These are phyloP conservation scores for Colistium nudipinnis DNA, from an alignment of 2,113 vertebrate species.

Conservation along the genomic window DNA sequence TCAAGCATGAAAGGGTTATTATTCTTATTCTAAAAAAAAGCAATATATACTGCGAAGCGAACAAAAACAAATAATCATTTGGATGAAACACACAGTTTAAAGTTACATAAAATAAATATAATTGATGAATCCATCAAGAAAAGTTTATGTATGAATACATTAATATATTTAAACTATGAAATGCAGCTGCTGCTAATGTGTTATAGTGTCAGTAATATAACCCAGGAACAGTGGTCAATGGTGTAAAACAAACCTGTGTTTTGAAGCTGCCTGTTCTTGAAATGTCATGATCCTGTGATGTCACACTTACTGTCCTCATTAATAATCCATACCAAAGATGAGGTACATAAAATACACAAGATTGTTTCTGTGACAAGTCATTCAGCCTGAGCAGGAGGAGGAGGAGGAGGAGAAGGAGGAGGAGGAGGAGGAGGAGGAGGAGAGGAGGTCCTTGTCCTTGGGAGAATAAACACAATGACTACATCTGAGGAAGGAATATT, in stretches of 20 bases:
- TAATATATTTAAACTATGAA: background rate
- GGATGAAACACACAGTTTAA: too few relatives aligned
- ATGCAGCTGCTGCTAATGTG: background rate
- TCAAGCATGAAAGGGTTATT: background rate
- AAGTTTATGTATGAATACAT: background rate
- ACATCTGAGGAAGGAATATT: conserved; percentile 57
- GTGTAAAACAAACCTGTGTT: background rate
- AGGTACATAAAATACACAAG: conserved; percentile 32
- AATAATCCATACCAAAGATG: conserved; percentile 49
- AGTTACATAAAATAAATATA: background rate
- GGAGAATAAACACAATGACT: conserved; percentile 43
- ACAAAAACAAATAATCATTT: background rate
- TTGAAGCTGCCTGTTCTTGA: background rate
- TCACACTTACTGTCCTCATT: conserved; percentile 32
- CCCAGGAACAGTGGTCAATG: background rate
- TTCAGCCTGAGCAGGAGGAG: background rate
- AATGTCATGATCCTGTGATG: background rate
- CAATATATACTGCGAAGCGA: too few relatives aligned
- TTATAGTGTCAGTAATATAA: background rate
- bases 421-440: background rate
- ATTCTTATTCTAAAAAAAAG: background rate
- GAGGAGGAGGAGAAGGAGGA: background rate
- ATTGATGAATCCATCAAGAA: background rate
- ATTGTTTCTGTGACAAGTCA: background rate
- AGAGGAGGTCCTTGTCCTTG: conserved; percentile 50